Evolutionary conservation across 2,113 vertebrate species (phyloP), one percentile per base, ranked within the genome.

Genomic region (Acanthochromis polyacanthus): DNA sequence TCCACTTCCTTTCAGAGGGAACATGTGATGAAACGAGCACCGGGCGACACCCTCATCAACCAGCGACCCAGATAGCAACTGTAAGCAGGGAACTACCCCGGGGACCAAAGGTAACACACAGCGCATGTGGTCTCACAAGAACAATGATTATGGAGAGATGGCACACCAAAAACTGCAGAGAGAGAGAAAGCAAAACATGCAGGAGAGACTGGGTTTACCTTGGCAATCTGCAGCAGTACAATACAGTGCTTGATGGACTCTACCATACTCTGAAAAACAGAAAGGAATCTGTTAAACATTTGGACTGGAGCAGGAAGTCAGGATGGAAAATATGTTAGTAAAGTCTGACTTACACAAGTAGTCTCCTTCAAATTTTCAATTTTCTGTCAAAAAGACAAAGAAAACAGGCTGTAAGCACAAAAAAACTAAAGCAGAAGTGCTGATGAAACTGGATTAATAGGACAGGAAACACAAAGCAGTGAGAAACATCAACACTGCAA

Each of bases 171-270:
- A 66, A 8, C 53, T 36, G 32, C 32, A 36, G 32, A 71, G 25
- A 51, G 20, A 72, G 4, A 10, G 0, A 19, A 73, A 23, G 14
- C 30, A 23, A 19, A 19, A 58, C 51, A 48, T 12, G 43, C 4
- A 16, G 4, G 17, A 3, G 2, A 20, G n/a, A 8, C 19, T 12
- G 32, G 11, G 88, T 93, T 97, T 97, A 99, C 98, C 96, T 99
- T 99, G 93, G 98, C 98, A 90, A 99, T 99, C 92, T 99, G 98
- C 90, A 99, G 97, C 90, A 99, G 95, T 88, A 99, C 98, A 91
- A 99, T 99, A 95, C 98, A 99, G 93, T 99, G 98, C 93, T 99
- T 99, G 95, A 99, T 98, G 93, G 98, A 99, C 89, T 99, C 98
- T 95, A 99, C 97, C 98, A 99, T 99, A 95, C 95, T 97, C 98